These are phyloP conservation scores for Passer domesticus DNA, from an alignment of 2,113 vertebrate species.

Conservation along the genomic window DNA sequence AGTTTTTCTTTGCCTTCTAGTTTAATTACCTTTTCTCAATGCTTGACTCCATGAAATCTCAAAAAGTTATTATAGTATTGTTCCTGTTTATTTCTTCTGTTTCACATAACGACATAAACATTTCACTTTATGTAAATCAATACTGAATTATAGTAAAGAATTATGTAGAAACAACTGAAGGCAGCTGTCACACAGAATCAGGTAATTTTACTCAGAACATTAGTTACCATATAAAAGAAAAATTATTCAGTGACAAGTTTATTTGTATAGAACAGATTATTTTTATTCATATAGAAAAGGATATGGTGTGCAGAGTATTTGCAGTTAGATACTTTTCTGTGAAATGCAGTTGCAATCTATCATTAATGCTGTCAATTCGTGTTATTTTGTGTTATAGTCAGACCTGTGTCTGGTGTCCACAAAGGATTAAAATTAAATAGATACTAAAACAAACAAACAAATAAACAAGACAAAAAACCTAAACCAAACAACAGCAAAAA, in stretches of 20 bases:
- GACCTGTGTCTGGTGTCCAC: background rate
- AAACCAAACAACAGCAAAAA: background rate
- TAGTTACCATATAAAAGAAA: background rate
- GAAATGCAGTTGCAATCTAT: background rate
- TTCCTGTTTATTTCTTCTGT: background rate
- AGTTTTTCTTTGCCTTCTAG: background rate
- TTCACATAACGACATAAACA: background rate
- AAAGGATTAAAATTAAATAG: background rate
- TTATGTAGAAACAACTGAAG: background rate
- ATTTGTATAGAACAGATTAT: background rate
- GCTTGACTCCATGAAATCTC: background rate
- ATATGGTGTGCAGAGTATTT: background rate
- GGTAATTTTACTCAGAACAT: background rate
- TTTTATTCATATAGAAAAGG: background rate
- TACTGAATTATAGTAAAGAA: background rate
- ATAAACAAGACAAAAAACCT: background rate
- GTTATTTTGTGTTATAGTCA: background rate
- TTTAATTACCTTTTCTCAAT: background rate
- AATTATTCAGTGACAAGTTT: background rate
- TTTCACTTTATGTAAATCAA: background rate
- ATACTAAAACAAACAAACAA: background rate
- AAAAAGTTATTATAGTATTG: background rate
- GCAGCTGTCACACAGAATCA: background rate
- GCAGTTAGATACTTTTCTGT: background rate
- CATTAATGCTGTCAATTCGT: background rate